These are phyloP conservation scores for Holacanthus passer DNA, from an alignment of 2,113 vertebrate genomes.

Conservation along the genomic window DNA sequence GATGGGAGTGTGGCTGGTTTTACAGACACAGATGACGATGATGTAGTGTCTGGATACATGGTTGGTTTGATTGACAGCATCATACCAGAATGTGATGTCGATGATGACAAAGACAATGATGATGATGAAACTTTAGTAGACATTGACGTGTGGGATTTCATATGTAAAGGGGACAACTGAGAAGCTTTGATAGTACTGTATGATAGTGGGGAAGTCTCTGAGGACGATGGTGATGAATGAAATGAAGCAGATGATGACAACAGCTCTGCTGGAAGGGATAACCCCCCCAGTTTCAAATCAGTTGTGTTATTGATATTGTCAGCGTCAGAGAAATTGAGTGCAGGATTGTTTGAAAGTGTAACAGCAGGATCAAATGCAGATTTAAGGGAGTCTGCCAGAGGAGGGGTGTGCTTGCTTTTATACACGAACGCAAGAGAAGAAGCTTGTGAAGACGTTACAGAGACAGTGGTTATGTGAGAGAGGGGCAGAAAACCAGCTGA, in stretches of 20 bases:
- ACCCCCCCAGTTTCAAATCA: conserved; percentile 5
- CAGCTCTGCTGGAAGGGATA: conserved; percentile 16
- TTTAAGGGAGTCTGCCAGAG: conserved; percentile 14
- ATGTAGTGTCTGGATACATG: conserved; percentile 9
- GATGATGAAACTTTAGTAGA: conserved; percentile 14
- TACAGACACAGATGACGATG: conserved; percentile 10
- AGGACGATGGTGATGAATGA: conserved; percentile 20
- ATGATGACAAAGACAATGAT: conserved; percentile 2
- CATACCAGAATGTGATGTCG: not conserved
- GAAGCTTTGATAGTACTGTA: not conserved
- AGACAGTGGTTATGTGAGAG: conserved; percentile 24
- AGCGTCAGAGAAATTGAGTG: conserved; percentile 23
- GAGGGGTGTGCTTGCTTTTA: conserved; percentile 6
- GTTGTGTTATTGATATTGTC: not conserved
- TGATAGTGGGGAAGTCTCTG: conserved; percentile 1
- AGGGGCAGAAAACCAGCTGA: conserved; percentile 10
- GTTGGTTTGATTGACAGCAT: conserved; percentile 20
- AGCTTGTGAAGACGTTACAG: conserved; percentile 40
- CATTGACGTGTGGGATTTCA: conserved; percentile 2
- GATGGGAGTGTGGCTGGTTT: conserved; percentile 12
- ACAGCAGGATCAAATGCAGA: conserved; percentile 28
- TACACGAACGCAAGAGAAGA: conserved; percentile 7
- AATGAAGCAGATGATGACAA: conserved; percentile 4
- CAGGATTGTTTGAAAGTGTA: conserved; percentile 25
- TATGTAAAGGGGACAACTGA: conserved; percentile 23